phyloP scores from a whole-genome alignment of 2,888 invertebrate genomes.

The Synanthedon formicaeformis region DNA sequence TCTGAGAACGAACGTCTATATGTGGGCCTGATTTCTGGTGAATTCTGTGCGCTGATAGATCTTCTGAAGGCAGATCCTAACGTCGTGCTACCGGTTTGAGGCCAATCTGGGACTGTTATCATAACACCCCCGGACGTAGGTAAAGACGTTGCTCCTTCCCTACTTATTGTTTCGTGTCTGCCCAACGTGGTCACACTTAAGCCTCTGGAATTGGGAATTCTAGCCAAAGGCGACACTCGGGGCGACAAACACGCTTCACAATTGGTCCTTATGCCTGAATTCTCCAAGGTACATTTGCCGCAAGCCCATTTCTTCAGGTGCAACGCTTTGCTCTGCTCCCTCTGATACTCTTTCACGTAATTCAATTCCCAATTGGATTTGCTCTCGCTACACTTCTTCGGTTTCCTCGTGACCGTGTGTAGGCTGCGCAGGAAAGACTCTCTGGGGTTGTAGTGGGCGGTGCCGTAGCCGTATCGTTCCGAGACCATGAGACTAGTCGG shows the following conservation, averaged over 20 bases:
- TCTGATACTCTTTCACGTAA: constrained; percentile 59
- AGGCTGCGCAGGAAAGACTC: constrained; percentile 57
- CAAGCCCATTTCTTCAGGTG: constrained; percentile 76
- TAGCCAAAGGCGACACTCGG: constrained; percentile 48
- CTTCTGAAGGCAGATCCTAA: constrained; percentile 39
- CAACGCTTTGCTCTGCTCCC: constrained; percentile 48
- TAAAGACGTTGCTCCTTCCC: constrained; percentile 53
- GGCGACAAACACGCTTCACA: constrained; percentile 85
- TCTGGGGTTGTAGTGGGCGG: constrained; percentile 37
- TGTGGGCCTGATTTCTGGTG: constrained; percentile 57
- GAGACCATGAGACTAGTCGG: constrained; percentile 73
- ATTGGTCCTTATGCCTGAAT: constrained; percentile 73
- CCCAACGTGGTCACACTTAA: constrained; percentile 59
- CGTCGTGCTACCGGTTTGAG: constrained; percentile 42
- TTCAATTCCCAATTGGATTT: constrained; percentile 64
- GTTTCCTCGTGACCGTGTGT: constrained; percentile 58
- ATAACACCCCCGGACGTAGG: constrained; percentile 70
- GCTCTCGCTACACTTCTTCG: constrained; percentile 55
- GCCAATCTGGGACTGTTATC: constrained; percentile 76
- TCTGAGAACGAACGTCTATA: constrained; percentile 62
- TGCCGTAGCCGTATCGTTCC: constrained; percentile 49
- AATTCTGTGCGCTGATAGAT: constrained; percentile 58
- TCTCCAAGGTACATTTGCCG: constrained; percentile 81
- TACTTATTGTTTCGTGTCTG: constrained; percentile 44
- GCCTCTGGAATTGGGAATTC: constrained; percentile 52